phyloP scores from a whole-genome alignment of 2,113 vertebrate genomes.

The Pseudorhombus dupliciocellatus region DNA sequence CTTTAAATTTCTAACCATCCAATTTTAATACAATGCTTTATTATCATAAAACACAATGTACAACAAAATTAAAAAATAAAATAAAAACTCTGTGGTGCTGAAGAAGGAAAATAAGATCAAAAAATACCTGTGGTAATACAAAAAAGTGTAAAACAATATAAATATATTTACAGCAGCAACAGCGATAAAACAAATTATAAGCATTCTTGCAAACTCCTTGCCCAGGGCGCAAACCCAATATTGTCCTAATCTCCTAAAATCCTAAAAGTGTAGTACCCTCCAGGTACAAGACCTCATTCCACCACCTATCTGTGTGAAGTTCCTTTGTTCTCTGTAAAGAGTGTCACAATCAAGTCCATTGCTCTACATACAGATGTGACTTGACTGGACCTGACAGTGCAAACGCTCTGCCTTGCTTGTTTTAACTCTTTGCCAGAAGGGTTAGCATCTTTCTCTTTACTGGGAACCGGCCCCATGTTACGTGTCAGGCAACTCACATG shows the following conservation, averaged over 20 bases:
- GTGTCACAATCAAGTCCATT: not conserved
- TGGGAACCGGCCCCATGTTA: slow-evolving; percentile 5
- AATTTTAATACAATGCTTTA: too few relatives aligned
- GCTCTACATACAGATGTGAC: slow-evolving; percentile 15
- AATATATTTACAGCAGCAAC: too few relatives aligned
- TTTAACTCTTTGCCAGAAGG: slow-evolving; percentile 16
- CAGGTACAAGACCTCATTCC: slow-evolving; percentile 3
- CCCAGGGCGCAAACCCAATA: not conserved
- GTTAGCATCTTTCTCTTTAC: slow-evolving; percentile 3
- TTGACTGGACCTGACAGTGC: slow-evolving; percentile 32
- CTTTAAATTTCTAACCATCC: too few relatives aligned
- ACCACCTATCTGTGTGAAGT: slow-evolving; percentile 7
- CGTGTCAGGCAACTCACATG: slow-evolving; percentile 23
- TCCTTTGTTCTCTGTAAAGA: too few relatives aligned
- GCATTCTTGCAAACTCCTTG: too few relatives aligned
- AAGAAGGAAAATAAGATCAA: too few relatives aligned
- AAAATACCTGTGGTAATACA: too few relatives aligned
- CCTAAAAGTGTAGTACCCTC: not conserved
- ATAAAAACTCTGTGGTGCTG: too few relatives aligned
- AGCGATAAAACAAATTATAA: too few relatives aligned
- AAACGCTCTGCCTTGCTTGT: not conserved
- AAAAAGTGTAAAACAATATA: too few relatives aligned
- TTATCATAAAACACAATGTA: too few relatives aligned
- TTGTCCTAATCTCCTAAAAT: not conserved
- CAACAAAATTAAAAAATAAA: too few relatives aligned